These are phyloP conservation scores for Cantharis rustica DNA, from an alignment of 2,888 invertebrate genomes.

Conservation along the genomic window DNA sequence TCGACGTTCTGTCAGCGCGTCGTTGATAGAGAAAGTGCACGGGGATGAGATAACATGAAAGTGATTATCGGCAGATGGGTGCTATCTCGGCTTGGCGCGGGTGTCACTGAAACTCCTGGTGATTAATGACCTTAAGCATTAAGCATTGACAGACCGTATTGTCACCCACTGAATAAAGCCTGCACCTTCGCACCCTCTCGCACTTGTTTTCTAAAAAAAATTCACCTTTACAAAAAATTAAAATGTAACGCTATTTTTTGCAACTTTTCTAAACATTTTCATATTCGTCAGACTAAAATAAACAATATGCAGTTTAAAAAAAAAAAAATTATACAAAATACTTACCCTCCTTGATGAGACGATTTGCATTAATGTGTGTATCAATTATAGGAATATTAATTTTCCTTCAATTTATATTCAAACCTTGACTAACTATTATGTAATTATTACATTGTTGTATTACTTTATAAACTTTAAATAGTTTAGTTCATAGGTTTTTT, in stretches of 20 bases:
- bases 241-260: not conserved
- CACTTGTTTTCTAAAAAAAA: not conserved
- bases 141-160: constrained; percentile 54
- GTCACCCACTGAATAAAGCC: constrained; percentile 40
- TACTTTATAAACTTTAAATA: no score
- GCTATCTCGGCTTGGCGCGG: constrained; percentile 48
- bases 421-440: not conserved
- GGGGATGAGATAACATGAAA: constrained; percentile 49
- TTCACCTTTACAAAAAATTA: not conserved
- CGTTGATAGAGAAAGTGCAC: constrained; percentile 42
- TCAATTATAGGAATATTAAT: not conserved
- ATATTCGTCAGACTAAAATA: not conserved
- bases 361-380: not conserved
- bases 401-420: not conserved
- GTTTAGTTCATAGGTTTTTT: no score
- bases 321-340: not conserved
- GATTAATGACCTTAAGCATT: constrained; percentile 55
- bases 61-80: constrained; percentile 54
- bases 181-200: constrained; percentile 21
- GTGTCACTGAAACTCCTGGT: constrained; percentile 47
- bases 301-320: not conserved
- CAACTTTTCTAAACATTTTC: not conserved
- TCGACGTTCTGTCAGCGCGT: constrained; percentile 46
- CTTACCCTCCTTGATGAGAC: not conserved
- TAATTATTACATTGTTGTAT: not conserved